phyloP scores from a whole-genome alignment of 2,888 invertebrate species.

The Pelosia muscerda region DNA sequence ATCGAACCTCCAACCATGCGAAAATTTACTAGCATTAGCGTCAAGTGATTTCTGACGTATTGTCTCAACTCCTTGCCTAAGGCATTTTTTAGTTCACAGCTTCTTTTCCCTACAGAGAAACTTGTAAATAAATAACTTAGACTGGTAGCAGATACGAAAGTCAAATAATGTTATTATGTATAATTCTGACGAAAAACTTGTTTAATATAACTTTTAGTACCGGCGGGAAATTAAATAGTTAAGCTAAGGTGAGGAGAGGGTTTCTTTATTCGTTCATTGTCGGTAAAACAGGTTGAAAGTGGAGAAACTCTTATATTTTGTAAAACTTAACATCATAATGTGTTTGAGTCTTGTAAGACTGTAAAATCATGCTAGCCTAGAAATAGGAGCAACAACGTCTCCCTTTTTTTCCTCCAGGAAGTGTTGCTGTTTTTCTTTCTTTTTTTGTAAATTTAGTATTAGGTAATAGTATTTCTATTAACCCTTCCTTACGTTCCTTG shows the following conservation, averaged over 20 bases:
- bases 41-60: neutral
- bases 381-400: neutral
- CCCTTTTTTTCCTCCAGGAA: neutral
- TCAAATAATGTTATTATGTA: neutral
- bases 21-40: neutral
- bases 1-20: too few species aligned
- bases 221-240: neutral
- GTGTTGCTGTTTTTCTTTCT: too few species aligned
- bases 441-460: too few species aligned
- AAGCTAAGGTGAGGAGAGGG: neutral
- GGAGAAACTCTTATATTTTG: neutral
- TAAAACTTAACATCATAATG: neutral
- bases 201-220: conserved; percentile 5
- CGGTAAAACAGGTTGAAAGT: neutral
- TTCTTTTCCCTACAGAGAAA: neutral
- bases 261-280: neutral
- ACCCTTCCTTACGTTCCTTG: too few species aligned
- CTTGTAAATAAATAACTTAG: neutral
- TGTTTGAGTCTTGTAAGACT: neutral
- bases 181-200: neutral
- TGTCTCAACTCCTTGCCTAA: neutral
- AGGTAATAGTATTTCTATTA: too few species aligned
- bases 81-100: too few species aligned
- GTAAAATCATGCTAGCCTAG: neutral
- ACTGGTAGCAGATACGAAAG: neutral